These are phyloP conservation scores for Neodiprion virginianus DNA, from an alignment of 1,140 invertebrate species.

Conservation along the genomic window DNA sequence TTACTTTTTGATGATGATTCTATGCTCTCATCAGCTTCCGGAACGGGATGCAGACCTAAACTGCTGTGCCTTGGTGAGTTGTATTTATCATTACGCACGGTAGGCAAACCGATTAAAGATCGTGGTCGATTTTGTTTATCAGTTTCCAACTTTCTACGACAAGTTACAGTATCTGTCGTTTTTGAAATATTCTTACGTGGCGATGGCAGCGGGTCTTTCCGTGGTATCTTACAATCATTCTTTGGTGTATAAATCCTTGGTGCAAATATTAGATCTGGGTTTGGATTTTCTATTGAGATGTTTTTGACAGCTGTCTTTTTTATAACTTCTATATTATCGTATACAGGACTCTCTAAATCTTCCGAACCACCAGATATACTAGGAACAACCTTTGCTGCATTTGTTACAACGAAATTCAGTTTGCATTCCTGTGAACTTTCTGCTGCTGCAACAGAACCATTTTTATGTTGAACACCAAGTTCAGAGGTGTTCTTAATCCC, in stretches of 20 bases:
- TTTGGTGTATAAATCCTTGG: conserved; percentile 27
- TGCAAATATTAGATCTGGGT: conserved; percentile 26
- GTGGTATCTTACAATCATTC: neutral
- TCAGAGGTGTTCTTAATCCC: neutral
- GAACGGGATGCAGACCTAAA: neutral
- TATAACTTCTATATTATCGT: neutral
- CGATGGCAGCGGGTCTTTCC: neutral
- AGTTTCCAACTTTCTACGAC: neutral
- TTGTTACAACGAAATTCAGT: neutral
- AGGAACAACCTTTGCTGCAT: neutral
- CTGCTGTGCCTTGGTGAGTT: neutral
- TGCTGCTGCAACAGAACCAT: neutral
- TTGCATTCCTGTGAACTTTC: neutral
- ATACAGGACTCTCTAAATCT: conserved; percentile 12
- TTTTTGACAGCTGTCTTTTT: conserved; percentile 4
- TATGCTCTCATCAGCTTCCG: neutral
- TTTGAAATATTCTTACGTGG: neutral
- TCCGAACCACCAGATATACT: neutral
- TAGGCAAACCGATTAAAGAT: neutral
- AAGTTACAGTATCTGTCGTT: neutral
- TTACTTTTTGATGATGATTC: neutral
- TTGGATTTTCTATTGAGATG: conserved; percentile 22
- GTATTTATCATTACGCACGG: neutral
- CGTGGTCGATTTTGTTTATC: neutral
- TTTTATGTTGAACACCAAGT: neutral